A percentile compares a stretch with the other conserved stretches of the same genome.
These are phyloP conservation scores for Gryllus longicercus DNA, from an alignment of 2,888 invertebrate genomes.

Conservation along the genomic window DNA sequence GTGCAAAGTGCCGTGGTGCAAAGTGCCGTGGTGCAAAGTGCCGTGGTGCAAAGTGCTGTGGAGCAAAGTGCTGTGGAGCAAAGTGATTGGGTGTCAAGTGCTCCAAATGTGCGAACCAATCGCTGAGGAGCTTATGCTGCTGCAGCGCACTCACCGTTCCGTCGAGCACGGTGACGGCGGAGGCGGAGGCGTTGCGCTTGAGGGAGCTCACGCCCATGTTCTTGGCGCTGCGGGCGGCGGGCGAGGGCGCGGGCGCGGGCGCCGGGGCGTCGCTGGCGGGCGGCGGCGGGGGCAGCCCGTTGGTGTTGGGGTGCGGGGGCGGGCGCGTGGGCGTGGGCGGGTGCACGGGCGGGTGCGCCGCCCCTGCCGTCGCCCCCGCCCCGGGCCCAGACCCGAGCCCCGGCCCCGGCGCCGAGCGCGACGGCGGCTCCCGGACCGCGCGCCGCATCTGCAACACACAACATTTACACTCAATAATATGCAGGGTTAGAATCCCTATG, in stretches of 20 bases:
- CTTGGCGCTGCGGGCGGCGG: neutral
- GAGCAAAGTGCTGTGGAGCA: too few species aligned
- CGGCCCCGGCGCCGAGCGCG: neutral
- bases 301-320: neutral
- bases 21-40: too few species aligned
- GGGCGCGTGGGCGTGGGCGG: neutral
- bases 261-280: neutral
- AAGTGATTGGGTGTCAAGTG: too few species aligned
- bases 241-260: neutral
- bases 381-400: neutral
- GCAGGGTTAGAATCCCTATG: too few species aligned
- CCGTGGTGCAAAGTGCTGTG: too few species aligned
- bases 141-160: neutral
- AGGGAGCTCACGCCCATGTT: slow-evolving; percentile 9
- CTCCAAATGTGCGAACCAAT: too few species aligned
- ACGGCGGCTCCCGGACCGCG: neutral
- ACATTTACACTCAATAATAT: neutral
- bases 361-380: neutral
- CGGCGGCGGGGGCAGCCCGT: neutral
- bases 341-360: neutral
- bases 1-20: too few species aligned
- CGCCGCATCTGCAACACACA: neutral
- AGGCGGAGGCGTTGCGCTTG: neutral
- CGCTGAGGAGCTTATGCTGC: too few species aligned
- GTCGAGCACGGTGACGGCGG: neutral